Conservation (phyloP, 2,797 vertebrate genomes). For the Monodelphis domestica region DNA sequence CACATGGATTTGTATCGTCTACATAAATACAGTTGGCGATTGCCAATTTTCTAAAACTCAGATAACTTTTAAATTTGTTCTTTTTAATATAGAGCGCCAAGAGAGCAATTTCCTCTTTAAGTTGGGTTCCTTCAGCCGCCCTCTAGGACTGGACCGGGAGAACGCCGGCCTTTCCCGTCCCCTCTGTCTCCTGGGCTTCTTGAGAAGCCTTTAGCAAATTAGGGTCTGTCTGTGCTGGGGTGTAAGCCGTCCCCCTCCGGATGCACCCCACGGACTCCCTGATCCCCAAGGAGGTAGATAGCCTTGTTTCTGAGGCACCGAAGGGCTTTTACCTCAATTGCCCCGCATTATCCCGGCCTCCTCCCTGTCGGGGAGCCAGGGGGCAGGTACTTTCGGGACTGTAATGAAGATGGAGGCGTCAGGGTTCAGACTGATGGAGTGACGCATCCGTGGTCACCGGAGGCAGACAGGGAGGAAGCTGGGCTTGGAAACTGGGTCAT, state of each 20-base stretch:
- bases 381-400: slow-evolving; percentile 2
- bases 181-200: not conserved
- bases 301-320: slow-evolving; percentile 9
- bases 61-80: slow-evolving; percentile 59
- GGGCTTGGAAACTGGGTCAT: slow-evolving; percentile 48
- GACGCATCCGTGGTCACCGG: slow-evolving; percentile 49
- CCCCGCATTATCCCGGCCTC: not conserved
- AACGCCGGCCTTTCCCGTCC: not conserved
- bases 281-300: not conserved
- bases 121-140: slow-evolving; percentile 50
- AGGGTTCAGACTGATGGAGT: slow-evolving; percentile 43
- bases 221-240: not conserved
- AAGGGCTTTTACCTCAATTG: not conserved
- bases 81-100: slow-evolving; percentile 54
- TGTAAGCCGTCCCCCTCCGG: not conserved
- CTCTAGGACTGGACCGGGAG: slow-evolving; percentile 37
- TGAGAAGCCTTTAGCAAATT: not conserved
- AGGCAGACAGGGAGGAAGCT: slow-evolving; percentile 25
- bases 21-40: slow-evolving; percentile 58
- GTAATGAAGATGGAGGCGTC: slow-evolving; percentile 21
- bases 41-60: slow-evolving; percentile 60
- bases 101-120: slow-evolving; percentile 51
- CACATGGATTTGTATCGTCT: slow-evolving; percentile 73
- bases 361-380: slow-evolving; percentile 36
- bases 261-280: not conserved